Percentiles rank a stretch among this genome's conserved stretches.
phyloP scores from a whole-genome alignment of 2,113 vertebrate genomes.

The Gambusia holbrooki region DNA sequence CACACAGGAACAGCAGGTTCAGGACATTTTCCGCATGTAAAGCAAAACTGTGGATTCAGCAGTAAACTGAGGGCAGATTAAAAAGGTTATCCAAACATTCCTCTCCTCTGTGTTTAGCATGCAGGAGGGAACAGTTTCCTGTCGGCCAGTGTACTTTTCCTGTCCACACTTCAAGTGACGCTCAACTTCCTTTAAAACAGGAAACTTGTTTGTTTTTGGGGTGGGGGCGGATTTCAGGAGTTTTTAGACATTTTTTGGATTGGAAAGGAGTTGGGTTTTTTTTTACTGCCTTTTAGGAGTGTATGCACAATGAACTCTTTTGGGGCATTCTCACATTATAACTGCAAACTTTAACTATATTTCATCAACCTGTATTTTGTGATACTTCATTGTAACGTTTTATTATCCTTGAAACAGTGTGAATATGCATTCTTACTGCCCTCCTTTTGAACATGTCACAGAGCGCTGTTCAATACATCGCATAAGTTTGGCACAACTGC shows the following conservation, averaged over 20 bases:
- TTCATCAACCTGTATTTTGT: no score
- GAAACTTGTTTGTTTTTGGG: slow-evolving; percentile 36
- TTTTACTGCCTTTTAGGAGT: no score
- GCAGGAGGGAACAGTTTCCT: slow-evolving; percentile 61
- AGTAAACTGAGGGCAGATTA: slow-evolving; percentile 29
- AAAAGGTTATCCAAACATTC: slow-evolving; percentile 56
- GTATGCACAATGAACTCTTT: no score
- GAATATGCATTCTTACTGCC: no score
- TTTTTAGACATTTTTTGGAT: background rate
- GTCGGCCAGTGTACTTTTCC: slow-evolving; percentile 59
- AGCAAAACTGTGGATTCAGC: slow-evolving; percentile 69
- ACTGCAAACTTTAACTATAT: no score
- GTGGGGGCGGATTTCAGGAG: background rate
- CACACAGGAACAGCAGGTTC: slow-evolving; percentile 4
- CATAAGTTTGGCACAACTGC: no score
- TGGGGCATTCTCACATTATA: no score
- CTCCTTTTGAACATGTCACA: no score
- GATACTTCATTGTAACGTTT: no score
- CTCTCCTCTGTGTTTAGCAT: slow-evolving; percentile 52
- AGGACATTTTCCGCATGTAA: slow-evolving; percentile 13
- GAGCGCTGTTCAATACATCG: no score
- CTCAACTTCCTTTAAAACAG: slow-evolving; percentile 67
- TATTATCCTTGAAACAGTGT: no score
- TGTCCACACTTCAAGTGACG: slow-evolving; percentile 58
- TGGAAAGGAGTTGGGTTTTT: no score